These are phyloP conservation scores for Anorthoa munda DNA, from an alignment of 2,888 invertebrate species.

Conservation along the genomic window DNA sequence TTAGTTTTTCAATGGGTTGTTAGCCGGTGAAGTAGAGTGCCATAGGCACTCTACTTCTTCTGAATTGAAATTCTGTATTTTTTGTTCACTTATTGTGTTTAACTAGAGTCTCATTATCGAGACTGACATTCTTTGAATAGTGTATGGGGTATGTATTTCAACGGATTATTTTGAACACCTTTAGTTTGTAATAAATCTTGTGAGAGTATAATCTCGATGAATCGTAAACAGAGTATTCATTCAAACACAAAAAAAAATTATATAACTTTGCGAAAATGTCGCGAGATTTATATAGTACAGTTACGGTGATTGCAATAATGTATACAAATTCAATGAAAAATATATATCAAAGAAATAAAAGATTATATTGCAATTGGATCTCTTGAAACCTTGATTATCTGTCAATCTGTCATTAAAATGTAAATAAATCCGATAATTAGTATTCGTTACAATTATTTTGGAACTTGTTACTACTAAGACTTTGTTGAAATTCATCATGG, in stretches of 20 bases:
- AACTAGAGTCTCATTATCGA: neutral
- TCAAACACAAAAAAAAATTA: too few relatives aligned
- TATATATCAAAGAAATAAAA: too few relatives aligned
- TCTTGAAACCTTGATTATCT: neutral
- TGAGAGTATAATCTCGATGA: too few relatives aligned
- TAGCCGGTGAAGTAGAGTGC: conserved; percentile 11
- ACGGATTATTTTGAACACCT: too few relatives aligned
- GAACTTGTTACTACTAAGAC: neutral
- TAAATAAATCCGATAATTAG: neutral
- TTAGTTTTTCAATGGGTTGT: conserved; percentile 30
- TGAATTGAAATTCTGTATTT: neutral
- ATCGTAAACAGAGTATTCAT: too few relatives aligned
- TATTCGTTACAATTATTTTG: neutral
- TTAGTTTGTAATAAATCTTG: too few relatives aligned
- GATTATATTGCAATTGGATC: neutral
- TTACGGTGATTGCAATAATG: too few relatives aligned
- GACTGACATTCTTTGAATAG: neutral
- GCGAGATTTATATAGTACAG: too few relatives aligned
- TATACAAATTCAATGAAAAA: too few relatives aligned
- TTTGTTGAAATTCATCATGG: neutral
- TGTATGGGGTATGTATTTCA: too few relatives aligned
- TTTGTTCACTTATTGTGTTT: neutral
- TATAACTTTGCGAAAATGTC: too few relatives aligned
- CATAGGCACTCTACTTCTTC: too few relatives aligned
- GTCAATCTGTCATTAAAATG: neutral